A percentile compares a stretch with the other conserved stretches of the same genome.
Evolutionary conservation across 1,140 invertebrate species (phyloP).

Genomic region (Aphaenogaster rudis): DNA sequence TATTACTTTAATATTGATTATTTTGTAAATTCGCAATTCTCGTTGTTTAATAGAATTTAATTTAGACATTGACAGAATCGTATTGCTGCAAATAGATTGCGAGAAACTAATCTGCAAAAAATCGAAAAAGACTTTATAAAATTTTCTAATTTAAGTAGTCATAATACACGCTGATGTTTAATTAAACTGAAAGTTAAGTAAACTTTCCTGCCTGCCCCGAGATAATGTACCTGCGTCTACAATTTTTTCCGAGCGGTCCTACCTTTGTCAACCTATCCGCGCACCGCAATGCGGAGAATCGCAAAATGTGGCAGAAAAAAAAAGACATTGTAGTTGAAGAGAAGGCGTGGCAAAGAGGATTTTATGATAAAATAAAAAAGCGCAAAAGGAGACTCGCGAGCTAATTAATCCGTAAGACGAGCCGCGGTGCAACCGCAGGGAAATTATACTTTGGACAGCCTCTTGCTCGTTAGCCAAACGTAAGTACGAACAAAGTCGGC

Average conservation of each 20-base stretch:
- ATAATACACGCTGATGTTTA: background rate
- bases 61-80: background rate
- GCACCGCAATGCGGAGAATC: slow-evolving; percentile 50
- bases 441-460: slow-evolving; percentile 27
- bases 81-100: background rate
- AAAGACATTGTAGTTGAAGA: background rate
- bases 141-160: slow-evolving; percentile 5
- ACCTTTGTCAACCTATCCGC: slow-evolving; percentile 39
- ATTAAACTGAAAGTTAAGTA: slow-evolving; percentile 35
- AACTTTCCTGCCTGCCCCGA: slow-evolving; percentile 24
- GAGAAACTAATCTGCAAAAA: background rate
- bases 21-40: background rate
- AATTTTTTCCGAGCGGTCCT: slow-evolving; percentile 7
- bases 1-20: background rate
- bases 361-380: slow-evolving; percentile 51
- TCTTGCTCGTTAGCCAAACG: slow-evolving; percentile 24
- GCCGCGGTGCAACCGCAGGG: background rate
- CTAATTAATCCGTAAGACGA: slow-evolving; percentile 55
- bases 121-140: background rate
- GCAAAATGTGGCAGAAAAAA: background rate
- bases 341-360: background rate
- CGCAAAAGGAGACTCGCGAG: background rate
- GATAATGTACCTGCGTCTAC: slow-evolving; percentile 11
- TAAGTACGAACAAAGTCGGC: slow-evolving; percentile 13
- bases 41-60: background rate